phyloP scores from a whole-genome alignment of 2,113 vertebrate genomes.

The Turdus rufiventris region DNA sequence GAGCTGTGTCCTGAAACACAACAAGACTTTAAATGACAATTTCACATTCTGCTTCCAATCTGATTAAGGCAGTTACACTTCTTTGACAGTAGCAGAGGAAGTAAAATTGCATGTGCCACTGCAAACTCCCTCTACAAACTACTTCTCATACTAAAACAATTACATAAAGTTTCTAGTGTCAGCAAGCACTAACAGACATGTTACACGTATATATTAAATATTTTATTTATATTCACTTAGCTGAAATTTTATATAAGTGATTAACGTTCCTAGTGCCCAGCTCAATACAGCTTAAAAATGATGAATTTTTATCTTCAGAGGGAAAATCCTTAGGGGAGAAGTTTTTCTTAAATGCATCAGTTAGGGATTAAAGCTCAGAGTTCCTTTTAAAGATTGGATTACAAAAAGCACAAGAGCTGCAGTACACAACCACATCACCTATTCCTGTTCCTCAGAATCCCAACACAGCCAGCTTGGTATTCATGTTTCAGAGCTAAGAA shows the following conservation, averaged over 20 bases:
- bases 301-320: neutral
- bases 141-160: neutral
- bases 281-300: neutral
- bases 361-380: neutral
- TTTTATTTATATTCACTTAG: neutral
- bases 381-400: neutral
- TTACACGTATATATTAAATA: neutral
- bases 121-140: neutral
- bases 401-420: neutral
- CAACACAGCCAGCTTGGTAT: neutral
- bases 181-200: neutral
- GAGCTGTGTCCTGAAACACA: neutral
- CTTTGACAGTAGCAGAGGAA: neutral
- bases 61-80: neutral
- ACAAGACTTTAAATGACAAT: neutral
- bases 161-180: neutral
- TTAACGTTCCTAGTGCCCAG: neutral
- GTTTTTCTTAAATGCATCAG: neutral
- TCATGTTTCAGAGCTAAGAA: neutral
- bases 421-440: neutral
- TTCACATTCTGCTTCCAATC: neutral
- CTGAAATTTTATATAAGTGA: neutral
- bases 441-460: neutral
- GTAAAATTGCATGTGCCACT: neutral
- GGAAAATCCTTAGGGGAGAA: neutral